Percentiles rank a stretch among this genome's conserved stretches.
phyloP scores from a whole-genome alignment of 1,140 invertebrate species.

The Parasteatoda tepidariorum region DNA sequence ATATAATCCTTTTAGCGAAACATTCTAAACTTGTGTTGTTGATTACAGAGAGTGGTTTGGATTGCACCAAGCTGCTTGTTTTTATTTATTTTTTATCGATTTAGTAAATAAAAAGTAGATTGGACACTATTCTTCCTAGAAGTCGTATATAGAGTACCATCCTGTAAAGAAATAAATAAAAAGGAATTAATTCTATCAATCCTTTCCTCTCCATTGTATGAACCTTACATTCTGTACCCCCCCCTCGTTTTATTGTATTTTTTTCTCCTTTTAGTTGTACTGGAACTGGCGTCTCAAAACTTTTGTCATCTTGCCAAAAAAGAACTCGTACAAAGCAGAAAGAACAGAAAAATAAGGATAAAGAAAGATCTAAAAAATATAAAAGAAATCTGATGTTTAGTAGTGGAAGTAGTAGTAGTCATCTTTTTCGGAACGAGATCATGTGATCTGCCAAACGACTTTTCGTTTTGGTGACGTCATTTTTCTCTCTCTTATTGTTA shows the following conservation, averaged over 20 bases:
- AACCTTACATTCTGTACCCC: constrained; percentile 1
- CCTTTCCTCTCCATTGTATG: constrained; percentile 21
- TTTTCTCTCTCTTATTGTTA: background rate
- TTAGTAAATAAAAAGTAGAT: too few relatives aligned
- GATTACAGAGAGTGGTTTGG: too few relatives aligned
- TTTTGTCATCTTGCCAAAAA: constrained; percentile 55
- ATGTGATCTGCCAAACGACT: constrained; percentile 31
- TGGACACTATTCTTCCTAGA: too few relatives aligned
- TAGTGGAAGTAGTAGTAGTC: constrained; percentile 41
- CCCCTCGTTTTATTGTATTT: background rate
- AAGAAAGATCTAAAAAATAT: too few relatives aligned
- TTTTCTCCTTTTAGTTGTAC: background rate
- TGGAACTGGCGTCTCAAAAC: constrained; percentile 49
- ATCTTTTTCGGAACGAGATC: constrained; percentile 50
- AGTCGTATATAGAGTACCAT: background rate
- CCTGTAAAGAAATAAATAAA: background rate
- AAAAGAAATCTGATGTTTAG: background rate
- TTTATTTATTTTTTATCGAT: too few relatives aligned
- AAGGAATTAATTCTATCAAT: constrained; percentile 9
- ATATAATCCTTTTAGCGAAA: too few relatives aligned
- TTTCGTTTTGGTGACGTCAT: constrained; percentile 30
- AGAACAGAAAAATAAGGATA: background rate
- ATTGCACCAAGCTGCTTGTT: too few relatives aligned
- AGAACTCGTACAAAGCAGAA: constrained; percentile 10
- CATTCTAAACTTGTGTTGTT: too few relatives aligned